A percentile compares a stretch with the other conserved stretches of the same genome.
phyloP scores from a whole-genome alignment of 2,888 invertebrate genomes.

The Prionchulus punctatus region DNA sequence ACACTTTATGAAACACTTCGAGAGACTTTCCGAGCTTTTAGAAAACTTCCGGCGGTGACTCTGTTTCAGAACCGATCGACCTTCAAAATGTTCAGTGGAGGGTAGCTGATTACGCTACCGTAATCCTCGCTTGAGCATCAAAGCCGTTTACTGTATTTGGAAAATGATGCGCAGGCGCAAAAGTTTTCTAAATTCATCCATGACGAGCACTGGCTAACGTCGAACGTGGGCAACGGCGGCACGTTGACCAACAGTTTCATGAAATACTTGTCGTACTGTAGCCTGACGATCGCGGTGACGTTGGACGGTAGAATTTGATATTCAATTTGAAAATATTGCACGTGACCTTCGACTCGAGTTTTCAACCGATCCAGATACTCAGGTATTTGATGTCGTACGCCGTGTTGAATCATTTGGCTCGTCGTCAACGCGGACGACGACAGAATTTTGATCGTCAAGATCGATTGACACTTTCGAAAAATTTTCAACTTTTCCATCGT shows the following conservation, averaged over 20 bases:
- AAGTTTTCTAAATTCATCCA: neutral
- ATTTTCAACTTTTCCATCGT: neutral
- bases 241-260: neutral
- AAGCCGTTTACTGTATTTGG: too few relatives aligned
- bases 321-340: neutral
- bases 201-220: neutral
- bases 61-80: too few relatives aligned
- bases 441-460: neutral
- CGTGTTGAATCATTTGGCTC: neutral
- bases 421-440: neutral
- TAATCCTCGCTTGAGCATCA: too few relatives aligned
- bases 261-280: neutral
- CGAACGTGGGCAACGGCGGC: neutral
- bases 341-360: neutral
- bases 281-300: neutral
- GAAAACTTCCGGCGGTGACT: too few relatives aligned
- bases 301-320: neutral
- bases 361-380: neutral
- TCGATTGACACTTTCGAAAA: neutral
- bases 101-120: too few relatives aligned
- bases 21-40: too few relatives aligned
- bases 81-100: too few relatives aligned
- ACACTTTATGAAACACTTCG: too few relatives aligned
- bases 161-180: neutral
- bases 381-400: neutral